A percentile compares a stretch with the other conserved stretches of the same genome.
Conservation (phyloP, 2,113 vertebrate species). For the Panurus biarmicus region DNA sequence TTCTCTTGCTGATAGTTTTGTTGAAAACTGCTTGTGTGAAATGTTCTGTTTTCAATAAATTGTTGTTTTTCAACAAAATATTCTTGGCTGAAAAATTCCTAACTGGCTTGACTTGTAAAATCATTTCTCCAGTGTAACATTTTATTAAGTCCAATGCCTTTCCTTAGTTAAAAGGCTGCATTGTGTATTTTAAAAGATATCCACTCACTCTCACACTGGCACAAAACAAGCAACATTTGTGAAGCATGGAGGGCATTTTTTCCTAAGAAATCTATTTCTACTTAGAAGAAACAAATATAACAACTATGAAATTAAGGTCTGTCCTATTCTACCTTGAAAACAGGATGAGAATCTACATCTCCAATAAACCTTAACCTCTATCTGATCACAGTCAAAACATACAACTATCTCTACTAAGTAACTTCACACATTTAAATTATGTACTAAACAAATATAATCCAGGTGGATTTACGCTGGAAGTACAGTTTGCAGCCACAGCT, state of each 20-base stretch:
- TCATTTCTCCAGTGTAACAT: neutral
- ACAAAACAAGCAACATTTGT: neutral
- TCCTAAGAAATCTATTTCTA: neutral
- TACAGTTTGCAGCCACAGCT: neutral
- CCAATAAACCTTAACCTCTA: neutral
- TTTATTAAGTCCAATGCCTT: neutral
- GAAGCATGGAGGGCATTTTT: neutral
- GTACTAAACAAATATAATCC: neutral
- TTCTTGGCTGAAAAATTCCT: neutral
- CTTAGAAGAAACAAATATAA: neutral
- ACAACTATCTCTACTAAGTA: neutral
- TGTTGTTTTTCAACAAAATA: neutral
- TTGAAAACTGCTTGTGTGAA: neutral
- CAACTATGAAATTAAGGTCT: neutral
- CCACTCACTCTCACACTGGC: neutral
- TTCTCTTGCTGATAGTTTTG: neutral
- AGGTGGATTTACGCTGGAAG: neutral
- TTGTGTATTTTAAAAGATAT: neutral
- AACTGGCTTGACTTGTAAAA: neutral
- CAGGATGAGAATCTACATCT: neutral
- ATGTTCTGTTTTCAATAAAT: neutral
- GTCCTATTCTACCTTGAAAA: neutral
- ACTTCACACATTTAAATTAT: neutral
- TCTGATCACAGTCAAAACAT: neutral
- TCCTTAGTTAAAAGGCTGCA: neutral